Evolutionary conservation across 2,797 vertebrate genomes (phyloP).

Genomic region (Platalea minor): DNA sequence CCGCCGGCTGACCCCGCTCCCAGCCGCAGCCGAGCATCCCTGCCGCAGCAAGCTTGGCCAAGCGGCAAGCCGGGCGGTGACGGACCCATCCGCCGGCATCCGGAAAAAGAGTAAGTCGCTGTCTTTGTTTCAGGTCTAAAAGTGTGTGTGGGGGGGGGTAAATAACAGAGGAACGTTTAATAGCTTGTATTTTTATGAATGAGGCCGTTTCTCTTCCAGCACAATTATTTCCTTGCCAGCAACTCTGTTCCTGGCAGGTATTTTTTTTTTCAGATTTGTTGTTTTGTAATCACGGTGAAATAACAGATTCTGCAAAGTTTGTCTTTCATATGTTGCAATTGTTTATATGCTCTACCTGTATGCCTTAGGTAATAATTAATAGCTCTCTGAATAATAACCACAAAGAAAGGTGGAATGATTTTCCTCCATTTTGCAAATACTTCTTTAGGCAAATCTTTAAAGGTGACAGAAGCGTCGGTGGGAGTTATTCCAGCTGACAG

Average conservation of each 20-base stretch:
- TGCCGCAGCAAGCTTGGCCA: not conserved
- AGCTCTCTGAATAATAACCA: not conserved
- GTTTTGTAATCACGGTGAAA: not conserved
- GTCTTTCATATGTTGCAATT: not conserved
- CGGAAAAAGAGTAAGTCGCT: constrained; percentile 47
- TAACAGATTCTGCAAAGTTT: not conserved
- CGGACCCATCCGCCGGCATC: not conserved
- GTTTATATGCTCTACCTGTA: not conserved
- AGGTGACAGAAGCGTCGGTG: not conserved
- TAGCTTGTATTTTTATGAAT: not conserved
- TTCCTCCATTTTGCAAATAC: not conserved
- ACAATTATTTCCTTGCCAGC: not conserved
- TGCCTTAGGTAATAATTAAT: not conserved
- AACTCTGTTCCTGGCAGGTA: not conserved
- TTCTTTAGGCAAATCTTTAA: not conserved
- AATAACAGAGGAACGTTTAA: not conserved
- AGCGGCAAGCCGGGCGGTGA: not conserved
- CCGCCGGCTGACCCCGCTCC: constrained; percentile 18
- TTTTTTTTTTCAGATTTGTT: not conserved
- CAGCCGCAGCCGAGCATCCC: constrained; percentile 2
- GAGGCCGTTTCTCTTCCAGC: not conserved
- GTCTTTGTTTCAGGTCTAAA: not conserved
- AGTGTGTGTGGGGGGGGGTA: not conserved
- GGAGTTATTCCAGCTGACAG: not conserved
- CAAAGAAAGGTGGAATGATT: not conserved